Evolutionary conservation across 2,113 vertebrate species (phyloP), one percentile per base, ranked within the genome.

Genomic region (Centropus bengalensis): DNA sequence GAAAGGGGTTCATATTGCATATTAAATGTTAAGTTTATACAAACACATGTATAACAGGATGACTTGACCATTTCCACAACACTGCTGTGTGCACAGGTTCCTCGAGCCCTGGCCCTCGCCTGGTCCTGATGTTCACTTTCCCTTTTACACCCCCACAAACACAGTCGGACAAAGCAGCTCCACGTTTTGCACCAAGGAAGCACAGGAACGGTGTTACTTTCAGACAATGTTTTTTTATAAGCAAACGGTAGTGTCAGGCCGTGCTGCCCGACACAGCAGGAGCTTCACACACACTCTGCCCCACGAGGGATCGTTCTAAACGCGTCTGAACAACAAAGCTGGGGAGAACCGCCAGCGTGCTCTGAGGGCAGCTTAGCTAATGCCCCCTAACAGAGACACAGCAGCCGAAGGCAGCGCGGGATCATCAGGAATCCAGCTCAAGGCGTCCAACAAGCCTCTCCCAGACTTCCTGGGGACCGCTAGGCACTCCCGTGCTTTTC

Each of bases 161-260:
- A 66, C 59, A 45, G 3, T 23, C 14, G 42, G 5, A 51, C 32
- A 84, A 89, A 78, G 3, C 5, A 59, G 22, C 13, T 71, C 20
- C 4, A 2, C 4, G n/a, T 55, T 71, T 51, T 89, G 26, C 56
- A 68, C 10, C 14, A 71, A 10, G 0, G 0, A 68, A 9, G 18
- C 47, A 64, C 14, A 58, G 26, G 14, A 81, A 62, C 12, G 20
- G 10, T 5, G 38, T 13, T 75, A 32, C 5, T 75, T 74, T 14
- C 7, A 6, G 67, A 33, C 12, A 55, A 16, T 2, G 12, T 27
- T 82, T 51, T 51, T 5, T 70, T 20, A 74, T 6, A 27, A 36
- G 60, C 42, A 69, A 10, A 16, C 13, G 2, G 3, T 1, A 69
- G 8, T 2, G 16, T 10, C 59, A 75, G 51, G 32, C 26, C 33